Conservation (phyloP, 1,140 invertebrate species). For the Calycopis cecrops region DNA sequence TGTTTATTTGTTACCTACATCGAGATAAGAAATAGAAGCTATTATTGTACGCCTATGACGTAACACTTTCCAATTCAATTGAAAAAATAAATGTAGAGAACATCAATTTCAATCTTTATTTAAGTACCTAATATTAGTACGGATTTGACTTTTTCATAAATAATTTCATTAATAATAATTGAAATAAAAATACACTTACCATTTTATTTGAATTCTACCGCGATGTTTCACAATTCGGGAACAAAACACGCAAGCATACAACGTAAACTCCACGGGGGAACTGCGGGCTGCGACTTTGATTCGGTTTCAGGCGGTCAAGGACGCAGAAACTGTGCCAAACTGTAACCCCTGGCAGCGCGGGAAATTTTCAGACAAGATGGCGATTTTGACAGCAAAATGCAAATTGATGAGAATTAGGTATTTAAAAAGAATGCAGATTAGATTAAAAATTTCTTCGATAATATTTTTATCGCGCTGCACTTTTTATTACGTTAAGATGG, state of each 20-base stretch:
- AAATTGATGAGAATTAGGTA: neutral
- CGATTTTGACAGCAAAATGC: constrained; percentile 27
- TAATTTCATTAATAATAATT: too few relatives aligned
- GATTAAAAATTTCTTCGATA: too few relatives aligned
- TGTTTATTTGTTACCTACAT: too few relatives aligned
- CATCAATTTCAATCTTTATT: neutral
- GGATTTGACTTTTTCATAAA: too few relatives aligned
- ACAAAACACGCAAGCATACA: constrained; percentile 26
- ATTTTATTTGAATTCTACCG: constrained; percentile 45
- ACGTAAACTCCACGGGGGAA: constrained; percentile 43
- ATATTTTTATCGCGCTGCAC: too few relatives aligned
- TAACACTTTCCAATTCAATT: neutral
- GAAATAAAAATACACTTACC: constrained; percentile 36
- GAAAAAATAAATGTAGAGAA: neutral
- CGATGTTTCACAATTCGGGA: constrained; percentile 22
- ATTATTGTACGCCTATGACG: constrained; percentile 2
- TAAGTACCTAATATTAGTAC: too few relatives aligned
- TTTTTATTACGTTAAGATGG: too few relatives aligned
- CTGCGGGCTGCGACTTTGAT: constrained; percentile 59
- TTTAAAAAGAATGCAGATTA: neutral
- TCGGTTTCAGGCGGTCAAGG: constrained; percentile 53
- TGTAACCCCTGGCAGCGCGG: constrained; percentile 49
- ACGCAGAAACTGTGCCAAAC: constrained; percentile 58
- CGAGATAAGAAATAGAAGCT: neutral
- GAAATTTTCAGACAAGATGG: constrained; percentile 42